Base-by-base conservation (phyloP, 2,888 invertebrate species). In the Physocephala rufipes region DNA sequence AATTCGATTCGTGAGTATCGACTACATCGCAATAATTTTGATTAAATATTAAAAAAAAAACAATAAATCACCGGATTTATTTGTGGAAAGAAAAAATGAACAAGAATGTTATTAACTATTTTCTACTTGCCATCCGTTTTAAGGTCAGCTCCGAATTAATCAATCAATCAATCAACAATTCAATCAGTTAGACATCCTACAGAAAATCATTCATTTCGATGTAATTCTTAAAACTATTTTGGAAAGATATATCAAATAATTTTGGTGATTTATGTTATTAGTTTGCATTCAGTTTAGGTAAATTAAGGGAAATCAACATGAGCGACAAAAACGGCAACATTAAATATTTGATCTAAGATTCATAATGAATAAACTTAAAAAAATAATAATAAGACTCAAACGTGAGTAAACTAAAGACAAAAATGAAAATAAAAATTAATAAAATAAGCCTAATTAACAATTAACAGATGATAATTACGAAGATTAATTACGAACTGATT, bases 191-290 rank as follows among this genome's bases (percentile, higher is more conserved):
- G 19, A 58, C 64, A 47, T 72, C 80, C 80, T 82, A 82, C 78
- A 82, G 81, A 81, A 82, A 82, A 80, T 82, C 82, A 81, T 82
- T 82, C 82, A 82, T 82, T 82, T 82, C 82, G 82, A 82, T 82
- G 82, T 81, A 82, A 79, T 82, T 82, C 81, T 82, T 82, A 82
- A 82, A 82, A 81, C 82, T 82, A 79, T 45, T 19, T 55, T 51
- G 61, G 70, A 67, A 62, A 49, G 62, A 43, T 51, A 68, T 62
- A 68, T n/a, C 62, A 62, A 59, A 68, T 36, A 19, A 19, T 53
- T 66, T 61, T 45, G 30, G 68, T 61, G 62, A 62, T 51, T 21
- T 30, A 49, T 5, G 43, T 68, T 68, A 67, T 43, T 68, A 30
- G 51, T 36, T 28, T 19, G 45, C 30, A 24, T 24, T 61, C 70